Evolutionary conservation across 2,113 vertebrate genomes (phyloP).

Genomic region (Siphamia tubifer): DNA sequence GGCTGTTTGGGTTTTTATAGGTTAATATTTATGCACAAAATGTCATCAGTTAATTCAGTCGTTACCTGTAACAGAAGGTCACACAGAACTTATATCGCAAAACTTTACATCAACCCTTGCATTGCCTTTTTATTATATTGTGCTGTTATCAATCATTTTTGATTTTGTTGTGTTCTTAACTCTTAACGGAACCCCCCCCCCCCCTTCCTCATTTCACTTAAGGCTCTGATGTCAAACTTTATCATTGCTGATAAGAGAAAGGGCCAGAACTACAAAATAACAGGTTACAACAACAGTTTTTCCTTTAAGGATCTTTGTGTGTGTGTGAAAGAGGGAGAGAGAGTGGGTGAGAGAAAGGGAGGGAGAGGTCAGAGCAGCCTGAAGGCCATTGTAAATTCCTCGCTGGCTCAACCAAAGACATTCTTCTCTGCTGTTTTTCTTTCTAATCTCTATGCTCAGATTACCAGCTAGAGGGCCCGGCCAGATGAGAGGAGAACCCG

Average conservation of each 20-base stretch:
- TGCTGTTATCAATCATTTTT: too few species aligned
- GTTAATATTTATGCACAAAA: too few species aligned
- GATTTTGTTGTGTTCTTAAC: too few species aligned
- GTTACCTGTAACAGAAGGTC: too few species aligned
- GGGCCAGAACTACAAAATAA: background rate
- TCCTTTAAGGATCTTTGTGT: conserved; percentile 1
- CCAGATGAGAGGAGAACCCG: conserved; percentile 65
- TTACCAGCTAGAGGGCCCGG: conserved; percentile 76
- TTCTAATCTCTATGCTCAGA: conserved; percentile 77
- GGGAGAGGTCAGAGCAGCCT: conserved; percentile 73
- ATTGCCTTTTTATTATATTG: too few species aligned
- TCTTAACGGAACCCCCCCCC: too few species aligned
- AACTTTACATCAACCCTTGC: too few species aligned
- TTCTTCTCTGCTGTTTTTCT: conserved; percentile 75
- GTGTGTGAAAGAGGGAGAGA: conserved; percentile 14
- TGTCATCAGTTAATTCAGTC: too few species aligned
- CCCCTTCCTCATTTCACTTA: background rate
- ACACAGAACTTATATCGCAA: too few species aligned
- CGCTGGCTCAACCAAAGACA: conserved; percentile 74
- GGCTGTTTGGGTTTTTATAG: too few species aligned
- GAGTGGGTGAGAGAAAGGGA: conserved; percentile 40
- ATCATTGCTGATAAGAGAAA: background rate
- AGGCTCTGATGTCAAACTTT: background rate
- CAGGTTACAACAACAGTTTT: conserved; percentile 2
- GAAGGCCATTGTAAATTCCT: conserved; percentile 77